Evolutionary conservation across 2,888 invertebrate species (phyloP), one percentile per base, ranked within the genome.

Genomic region (Leptarthrus brevirostris): DNA sequence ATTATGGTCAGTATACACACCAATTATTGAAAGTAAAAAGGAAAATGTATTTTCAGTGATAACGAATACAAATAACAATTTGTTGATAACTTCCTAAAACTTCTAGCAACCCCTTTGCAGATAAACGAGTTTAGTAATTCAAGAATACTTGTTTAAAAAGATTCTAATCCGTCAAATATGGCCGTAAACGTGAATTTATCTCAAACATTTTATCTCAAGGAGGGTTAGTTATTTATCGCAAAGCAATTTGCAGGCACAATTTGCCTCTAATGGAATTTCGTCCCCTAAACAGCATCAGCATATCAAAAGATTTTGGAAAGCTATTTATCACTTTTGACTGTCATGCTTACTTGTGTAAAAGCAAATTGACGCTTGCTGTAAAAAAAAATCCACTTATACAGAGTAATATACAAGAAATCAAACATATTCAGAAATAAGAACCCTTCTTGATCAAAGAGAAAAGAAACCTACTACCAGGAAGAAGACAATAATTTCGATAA

Each of bases 401-500:
- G 30, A 49, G 30, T 52, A 14, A 52, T 69, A 49, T 24, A 69
- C n/a, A 52, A 34, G 69, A 69, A 69, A 69, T 69, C 69, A 69
- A 69, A 69, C 36, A 24, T 52, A 30, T 34, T 52, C 34, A 30
- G 22, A 34, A 69, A 69, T 52, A 69, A 52, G 52, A 69, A 69
- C 69, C 69, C 69, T 52, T 69, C 69, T 52, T 49, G 69, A 69
- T 69, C 69, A 69, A 69, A 69, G 69, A 52, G 69, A 69, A 69
- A 69, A 69, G 52, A 22, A 69, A 24, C 52, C 34, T 52, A 69
- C 52, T 69, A 69, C 49, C 69, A 34, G 73, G 70, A 73, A 73
- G 73, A 75, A 73, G 61, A 61, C 74, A 73, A 75, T 75, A 73
- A 75, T 75, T 75, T 73, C 75, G 75, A 75, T 75, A 73, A 70